These are phyloP conservation scores for Diloba caeruleocephala DNA, from an alignment of 2,888 invertebrate genomes.

Conservation along the genomic window DNA sequence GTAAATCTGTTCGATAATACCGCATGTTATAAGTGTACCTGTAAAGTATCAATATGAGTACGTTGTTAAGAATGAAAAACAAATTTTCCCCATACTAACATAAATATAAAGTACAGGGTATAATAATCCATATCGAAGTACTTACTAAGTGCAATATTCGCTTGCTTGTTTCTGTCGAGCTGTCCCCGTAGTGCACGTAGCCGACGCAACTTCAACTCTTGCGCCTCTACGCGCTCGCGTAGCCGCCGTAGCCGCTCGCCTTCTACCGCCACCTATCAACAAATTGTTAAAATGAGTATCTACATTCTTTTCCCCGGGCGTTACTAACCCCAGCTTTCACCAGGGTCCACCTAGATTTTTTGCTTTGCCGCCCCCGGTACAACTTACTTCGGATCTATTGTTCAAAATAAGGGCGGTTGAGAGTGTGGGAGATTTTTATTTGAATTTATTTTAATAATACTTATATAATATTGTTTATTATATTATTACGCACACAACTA, in stretches of 20 bases:
- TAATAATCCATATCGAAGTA: conserved; percentile 63
- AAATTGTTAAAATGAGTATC: conserved; percentile 20
- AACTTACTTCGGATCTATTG: conserved; percentile 23
- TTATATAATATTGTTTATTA: too few species aligned
- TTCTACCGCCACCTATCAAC: conserved; percentile 92
- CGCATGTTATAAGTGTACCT: too few species aligned
- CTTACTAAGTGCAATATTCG: conserved; percentile 97
- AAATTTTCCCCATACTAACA: too few species aligned
- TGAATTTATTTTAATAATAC: conserved; percentile 23
- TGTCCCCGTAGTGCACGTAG: conserved; percentile 97
- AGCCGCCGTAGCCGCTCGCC: conserved; percentile 96
- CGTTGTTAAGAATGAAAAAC: too few species aligned
- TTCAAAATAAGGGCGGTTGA: conserved; percentile 27
- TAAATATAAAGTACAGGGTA: background rate
- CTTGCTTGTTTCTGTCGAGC: conserved; percentile 97
- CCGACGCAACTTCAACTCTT: conserved; percentile 97
- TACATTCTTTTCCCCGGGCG: too few species aligned
- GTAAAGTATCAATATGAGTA: too few species aligned
- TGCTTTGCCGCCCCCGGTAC: conserved; percentile 5
- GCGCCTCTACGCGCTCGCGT: conserved; percentile 97
- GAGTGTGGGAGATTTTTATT: conserved; percentile 33
- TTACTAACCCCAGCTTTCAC: background rate
- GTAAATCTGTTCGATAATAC: conserved; percentile 8
- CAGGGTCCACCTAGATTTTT: conserved; percentile 1
- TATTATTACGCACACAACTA: too few species aligned